A percentile compares a stretch with the other conserved stretches of the same genome.
Evolutionary conservation across 2,797 vertebrate species (phyloP).

Genomic region (Scyliorhinus canicula): DNA sequence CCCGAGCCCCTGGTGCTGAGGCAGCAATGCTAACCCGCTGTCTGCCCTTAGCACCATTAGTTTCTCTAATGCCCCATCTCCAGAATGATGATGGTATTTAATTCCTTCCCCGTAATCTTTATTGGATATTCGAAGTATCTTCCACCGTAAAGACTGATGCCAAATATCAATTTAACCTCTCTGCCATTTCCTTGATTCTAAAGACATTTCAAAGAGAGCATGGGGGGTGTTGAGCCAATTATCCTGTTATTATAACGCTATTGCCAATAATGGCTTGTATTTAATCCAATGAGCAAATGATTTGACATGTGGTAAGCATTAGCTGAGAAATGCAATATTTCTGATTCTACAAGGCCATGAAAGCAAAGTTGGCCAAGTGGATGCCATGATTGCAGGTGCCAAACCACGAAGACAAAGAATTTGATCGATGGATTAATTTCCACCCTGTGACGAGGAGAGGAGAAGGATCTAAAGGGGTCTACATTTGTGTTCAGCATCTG

Average conservation of each 20-base stretch:
- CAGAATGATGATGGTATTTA: no score
- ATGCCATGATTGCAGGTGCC: background rate
- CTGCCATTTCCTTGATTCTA: no score
- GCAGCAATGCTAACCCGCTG: no score
- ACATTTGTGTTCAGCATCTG: background rate
- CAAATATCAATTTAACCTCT: no score
- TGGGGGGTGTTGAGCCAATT: background rate
- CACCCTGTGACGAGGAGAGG: background rate
- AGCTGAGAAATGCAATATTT: background rate
- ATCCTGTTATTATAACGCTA: background rate
- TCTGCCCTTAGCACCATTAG: no score
- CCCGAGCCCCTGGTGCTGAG: no score
- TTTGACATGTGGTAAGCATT: background rate
- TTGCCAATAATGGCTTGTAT: background rate
- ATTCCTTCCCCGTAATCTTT: no score
- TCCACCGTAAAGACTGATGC: no score
- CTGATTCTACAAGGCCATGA: background rate
- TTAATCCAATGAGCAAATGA: background rate
- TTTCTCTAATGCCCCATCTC: no score
- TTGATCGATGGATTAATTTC: background rate
- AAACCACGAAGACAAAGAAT: background rate
- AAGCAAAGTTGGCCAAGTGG: background rate
- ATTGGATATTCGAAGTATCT: no score
- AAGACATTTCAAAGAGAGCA: background rate
- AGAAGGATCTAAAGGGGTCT: background rate